Base-by-base conservation (phyloP, 1,140 invertebrate genomes). In the Trichogramma pretiosum region DNA sequence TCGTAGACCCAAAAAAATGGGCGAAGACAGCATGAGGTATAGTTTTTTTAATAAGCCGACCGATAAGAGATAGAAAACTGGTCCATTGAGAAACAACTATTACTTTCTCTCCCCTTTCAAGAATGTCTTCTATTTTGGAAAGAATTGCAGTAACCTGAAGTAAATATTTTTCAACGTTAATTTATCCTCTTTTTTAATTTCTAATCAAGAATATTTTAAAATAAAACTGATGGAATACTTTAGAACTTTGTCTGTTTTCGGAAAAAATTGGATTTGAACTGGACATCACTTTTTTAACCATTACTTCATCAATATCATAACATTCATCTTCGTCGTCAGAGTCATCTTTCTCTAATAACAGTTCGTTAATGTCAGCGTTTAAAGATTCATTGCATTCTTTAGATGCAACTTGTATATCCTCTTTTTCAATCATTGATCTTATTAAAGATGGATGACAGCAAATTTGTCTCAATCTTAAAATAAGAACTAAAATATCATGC, bases 61-160 rank as follows among this genome's bases (percentile, higher is more conserved):
- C 73, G 18, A 93, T 67, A 23, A 93, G 72, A 3, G 79, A 64
- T 3, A 94, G 66, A 56, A 89, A 79, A 1, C 77, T 77, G 1
- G 84, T 84, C 89, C 89, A 94, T 60, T 93, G 89, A 0, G 89
- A 93, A 1, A 94, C 87, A 13, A 93, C 74, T 1, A 93, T 81
- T n/a, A 77, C 77, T 59, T 88, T 89, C 41, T 89, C 84, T n/a
- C 68, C 65, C 21, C 50, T 55, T 3, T 56, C 23, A 2, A 83
- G 54, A 4, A 84, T 55, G 1, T 54, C 62, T 28, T 76, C 57
- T 0, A 87, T 53, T 24, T 79, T 74, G 11, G 81, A 67, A 35
- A 87, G 59, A 8, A 84, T 74, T 16, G 74, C 73, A 22, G 18
- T 11, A 21, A 46, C 45, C 45, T 46, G 5, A n/a, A n/a, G n/a